These are phyloP conservation scores for Leptopilina boulardi DNA, from an alignment of 1,140 invertebrate species.

Conservation along the genomic window DNA sequence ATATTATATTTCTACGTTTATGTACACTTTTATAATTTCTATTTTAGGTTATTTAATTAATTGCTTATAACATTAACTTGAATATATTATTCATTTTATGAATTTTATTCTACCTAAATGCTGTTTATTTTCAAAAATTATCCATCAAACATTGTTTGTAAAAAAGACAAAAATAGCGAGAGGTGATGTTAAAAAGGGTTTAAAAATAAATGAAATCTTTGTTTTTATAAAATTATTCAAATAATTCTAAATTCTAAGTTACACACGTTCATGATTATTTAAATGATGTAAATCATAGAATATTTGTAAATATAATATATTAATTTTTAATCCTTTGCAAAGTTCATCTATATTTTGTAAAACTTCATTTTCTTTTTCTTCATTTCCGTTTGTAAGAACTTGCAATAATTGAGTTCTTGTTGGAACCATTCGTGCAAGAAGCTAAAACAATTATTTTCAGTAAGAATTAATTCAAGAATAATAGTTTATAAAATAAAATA, in stretches of 20 bases:
- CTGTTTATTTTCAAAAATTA: no score
- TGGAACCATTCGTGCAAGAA: conserved; percentile 69
- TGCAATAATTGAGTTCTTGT: conserved; percentile 66
- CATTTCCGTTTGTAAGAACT: conserved; percentile 60
- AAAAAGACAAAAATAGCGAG: no score
- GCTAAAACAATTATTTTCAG: conserved; percentile 48
- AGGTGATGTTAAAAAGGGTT: no score
- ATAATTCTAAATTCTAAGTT: neutral
- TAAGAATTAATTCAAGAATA: conserved; percentile 34
- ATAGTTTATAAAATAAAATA: no score
- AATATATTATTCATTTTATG: neutral
- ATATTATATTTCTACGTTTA: neutral
- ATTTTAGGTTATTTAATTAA: neutral
- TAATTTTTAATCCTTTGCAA: conserved; percentile 59
- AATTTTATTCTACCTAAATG: no score
- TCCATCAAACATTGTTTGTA: no score
- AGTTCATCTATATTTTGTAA: conserved; percentile 62
- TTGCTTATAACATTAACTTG: neutral
- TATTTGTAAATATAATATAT: conserved; percentile 55
- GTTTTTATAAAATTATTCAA: neutral
- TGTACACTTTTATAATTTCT: neutral
- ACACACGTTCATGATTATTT: conserved; percentile 36
- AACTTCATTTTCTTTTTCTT: conserved; percentile 59
- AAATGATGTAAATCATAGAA: conserved; percentile 66
- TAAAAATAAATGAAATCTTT: neutral